Percentiles rank a stretch among this genome's conserved stretches.
phyloP scores from a whole-genome alignment of 1,140 invertebrate species.

The Diprion similis region DNA sequence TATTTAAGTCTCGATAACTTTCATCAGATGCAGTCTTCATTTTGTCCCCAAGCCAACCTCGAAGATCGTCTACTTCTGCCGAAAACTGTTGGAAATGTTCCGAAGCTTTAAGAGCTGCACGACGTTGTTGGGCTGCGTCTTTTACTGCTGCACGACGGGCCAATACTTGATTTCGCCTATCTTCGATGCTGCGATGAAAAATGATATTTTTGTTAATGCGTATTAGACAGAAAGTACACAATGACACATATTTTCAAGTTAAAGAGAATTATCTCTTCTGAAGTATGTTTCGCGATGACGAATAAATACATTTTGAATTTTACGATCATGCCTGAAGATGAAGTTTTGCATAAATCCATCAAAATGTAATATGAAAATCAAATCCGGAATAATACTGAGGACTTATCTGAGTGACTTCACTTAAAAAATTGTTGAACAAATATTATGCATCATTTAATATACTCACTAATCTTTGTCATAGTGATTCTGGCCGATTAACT shows the following conservation, averaged over 20 bases:
- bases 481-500: constrained; percentile 83
- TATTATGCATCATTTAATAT: neutral
- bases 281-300: too few species aligned
- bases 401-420: neutral
- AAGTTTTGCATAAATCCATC: too few species aligned
- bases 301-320: neutral
- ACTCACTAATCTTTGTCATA: constrained; percentile 85
- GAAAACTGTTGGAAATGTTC: constrained; percentile 86
- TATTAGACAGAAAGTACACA: neutral
- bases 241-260: constrained; percentile 20
- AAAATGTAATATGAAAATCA: neutral
- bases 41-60: constrained; percentile 92
- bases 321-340: too few species aligned
- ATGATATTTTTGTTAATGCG: constrained; percentile 19
- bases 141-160: constrained; percentile 77
- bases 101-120: constrained; percentile 77
- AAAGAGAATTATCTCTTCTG: too few species aligned
- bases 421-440: neutral
- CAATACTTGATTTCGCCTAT: constrained; percentile 78
- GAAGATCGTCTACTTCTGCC: constrained; percentile 87
- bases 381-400: neutral
- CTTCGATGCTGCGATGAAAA: constrained; percentile 69
- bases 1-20: constrained; percentile 89
- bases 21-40: constrained; percentile 90
- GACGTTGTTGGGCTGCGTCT: constrained; percentile 74